Evolutionary conservation across 2,888 invertebrate genomes (phyloP), one percentile per base, ranked within the genome.

Genomic region (Nasonovia ribisnigri): DNA sequence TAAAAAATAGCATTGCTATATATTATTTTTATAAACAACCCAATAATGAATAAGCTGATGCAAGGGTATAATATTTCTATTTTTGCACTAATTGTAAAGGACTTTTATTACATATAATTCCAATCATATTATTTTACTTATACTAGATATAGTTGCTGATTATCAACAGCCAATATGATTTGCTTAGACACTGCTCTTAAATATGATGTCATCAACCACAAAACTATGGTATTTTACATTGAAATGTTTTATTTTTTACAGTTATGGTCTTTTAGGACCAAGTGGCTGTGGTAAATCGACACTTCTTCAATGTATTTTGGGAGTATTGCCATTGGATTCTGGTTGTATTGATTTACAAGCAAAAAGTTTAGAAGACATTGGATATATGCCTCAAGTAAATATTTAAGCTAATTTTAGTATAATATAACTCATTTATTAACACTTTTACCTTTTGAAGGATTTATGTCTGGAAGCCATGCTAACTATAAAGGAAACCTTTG

Each of bases 401-500:
- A 77, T n/a, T 51, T 42, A n/a, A 77, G 77, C 24, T 29, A 10
- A 20, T 43, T 46, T 10, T 36, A 54, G 87, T 20, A 86, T 87
- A 43, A 48, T 51, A n/a, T n/a, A 54, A 26, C 2, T 67, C 16
- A 77, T 84, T 24, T 42, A 84, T 84, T 20, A 57, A 86, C 6
- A 20, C 3, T 26, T 24, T 88, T 13, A 48, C 16, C 96, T 95
- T 8, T 96, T 86, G 0, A 46, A 97, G 97, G 97, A 97, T 96
- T 96, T 97, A 77, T 97, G 97, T 1, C 95, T 97, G 20, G 97
- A 97, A 95, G 97, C 97, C 0, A 97, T 97, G 95, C 97, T 98
- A 95, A 97, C 97, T 2, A 98, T 97, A 95, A 96, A 97, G 84
- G 98, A 98, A 96, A 98, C 98, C 0, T 96, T 98, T 95, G 96